Conservation (phyloP, 2,888 invertebrate species). For the Cheilosia soror region DNA sequence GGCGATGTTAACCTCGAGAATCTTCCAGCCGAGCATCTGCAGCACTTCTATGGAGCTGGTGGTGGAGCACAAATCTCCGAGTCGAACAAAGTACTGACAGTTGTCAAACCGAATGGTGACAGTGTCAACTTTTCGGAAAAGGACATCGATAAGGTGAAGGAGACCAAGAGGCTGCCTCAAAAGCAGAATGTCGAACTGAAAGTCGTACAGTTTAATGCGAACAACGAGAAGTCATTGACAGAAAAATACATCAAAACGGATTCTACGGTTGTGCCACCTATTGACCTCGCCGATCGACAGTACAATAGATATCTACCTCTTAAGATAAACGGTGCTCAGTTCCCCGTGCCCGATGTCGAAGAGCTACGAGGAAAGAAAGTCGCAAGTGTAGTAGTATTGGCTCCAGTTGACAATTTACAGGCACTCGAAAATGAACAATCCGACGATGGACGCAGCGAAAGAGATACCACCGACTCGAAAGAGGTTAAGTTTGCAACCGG, state of each 20-base stretch:
- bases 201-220: slow-evolving; percentile 92
- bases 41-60: slow-evolving; percentile 94
- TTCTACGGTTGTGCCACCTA: slow-evolving; percentile 90
- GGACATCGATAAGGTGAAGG: slow-evolving; percentile 85
- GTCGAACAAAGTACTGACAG: slow-evolving; percentile 88
- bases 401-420: slow-evolving; percentile 90
- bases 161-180: slow-evolving; percentile 81
- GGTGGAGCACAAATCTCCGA: slow-evolving; percentile 89
- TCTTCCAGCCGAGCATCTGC: slow-evolving; percentile 92
- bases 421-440: slow-evolving; percentile 76
- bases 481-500: slow-evolving; percentile 90
- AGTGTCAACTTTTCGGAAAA: slow-evolving; percentile 85
- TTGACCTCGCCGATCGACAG: slow-evolving; percentile 89
- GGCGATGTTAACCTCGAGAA: slow-evolving; percentile 93
- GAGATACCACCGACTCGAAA: slow-evolving; percentile 86
- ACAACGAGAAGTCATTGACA: slow-evolving; percentile 89
- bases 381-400: slow-evolving; percentile 93
- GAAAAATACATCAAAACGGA: slow-evolving; percentile 89
- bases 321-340: slow-evolving; percentile 93
- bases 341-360: slow-evolving; percentile 92
- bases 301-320: slow-evolving; percentile 93
- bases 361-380: slow-evolving; percentile 90
- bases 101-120: slow-evolving; percentile 87
- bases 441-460: slow-evolving; percentile 84
- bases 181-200: slow-evolving; percentile 91